These are phyloP conservation scores for Drosophila eugracilis DNA, from an alignment of 1,140 invertebrate genomes.

Conservation along the genomic window DNA sequence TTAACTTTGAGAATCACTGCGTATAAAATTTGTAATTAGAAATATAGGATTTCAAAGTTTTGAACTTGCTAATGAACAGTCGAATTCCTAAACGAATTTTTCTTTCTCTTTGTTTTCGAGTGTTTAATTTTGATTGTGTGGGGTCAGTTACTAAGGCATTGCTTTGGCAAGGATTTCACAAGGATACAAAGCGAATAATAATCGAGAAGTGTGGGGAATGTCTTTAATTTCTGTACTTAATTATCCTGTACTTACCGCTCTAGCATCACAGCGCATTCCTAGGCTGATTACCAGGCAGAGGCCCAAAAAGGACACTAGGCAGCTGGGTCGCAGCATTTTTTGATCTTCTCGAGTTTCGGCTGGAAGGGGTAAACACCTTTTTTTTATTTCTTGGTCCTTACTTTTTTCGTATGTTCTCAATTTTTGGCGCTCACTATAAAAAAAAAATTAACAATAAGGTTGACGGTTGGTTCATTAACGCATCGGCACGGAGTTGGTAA, in stretches of 20 bases:
- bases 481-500: slow-evolving; percentile 12
- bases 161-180: no score
- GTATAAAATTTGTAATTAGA: no score
- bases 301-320: slow-evolving; percentile 65
- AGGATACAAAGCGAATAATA: no score
- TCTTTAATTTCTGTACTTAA: no score
- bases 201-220: no score
- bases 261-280: slow-evolving; percentile 68
- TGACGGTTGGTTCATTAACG: slow-evolving; percentile 26
- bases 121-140: no score
- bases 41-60: no score
- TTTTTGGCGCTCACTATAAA: slow-evolving; percentile 38
- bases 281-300: slow-evolving; percentile 63
- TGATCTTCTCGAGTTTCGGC: neutral
- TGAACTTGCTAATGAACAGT: no score
- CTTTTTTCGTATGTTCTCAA: slow-evolving; percentile 5
- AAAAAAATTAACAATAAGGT: slow-evolving; percentile 27
- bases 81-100: no score
- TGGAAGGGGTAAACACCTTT: neutral
- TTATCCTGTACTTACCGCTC: slow-evolving; percentile 73
- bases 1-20: neutral
- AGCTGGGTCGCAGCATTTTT: slow-evolving; percentile 38
- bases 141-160: no score
- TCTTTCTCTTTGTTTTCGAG: no score
- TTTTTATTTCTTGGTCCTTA: neutral